phyloP scores from a whole-genome alignment of 2,797 vertebrate genomes.

The Aeoliscus strigatus region DNA sequence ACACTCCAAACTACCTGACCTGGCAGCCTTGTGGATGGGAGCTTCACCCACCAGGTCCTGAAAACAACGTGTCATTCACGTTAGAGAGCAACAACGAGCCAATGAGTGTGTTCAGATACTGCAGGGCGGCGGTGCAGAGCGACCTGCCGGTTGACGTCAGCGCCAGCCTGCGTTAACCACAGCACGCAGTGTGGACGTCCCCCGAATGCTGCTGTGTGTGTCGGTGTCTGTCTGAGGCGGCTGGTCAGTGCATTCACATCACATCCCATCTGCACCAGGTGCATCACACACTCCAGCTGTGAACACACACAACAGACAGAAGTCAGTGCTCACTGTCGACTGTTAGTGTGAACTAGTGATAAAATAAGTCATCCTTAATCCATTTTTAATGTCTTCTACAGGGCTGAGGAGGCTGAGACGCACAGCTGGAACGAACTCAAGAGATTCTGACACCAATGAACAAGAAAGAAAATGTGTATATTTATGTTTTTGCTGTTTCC shows the following conservation, averaged over 20 bases:
- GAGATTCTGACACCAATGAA: too few species aligned
- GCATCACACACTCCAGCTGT: constrained; percentile 91
- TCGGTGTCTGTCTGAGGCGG: constrained; percentile 89
- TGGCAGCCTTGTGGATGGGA: constrained; percentile 94
- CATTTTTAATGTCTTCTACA: too few species aligned
- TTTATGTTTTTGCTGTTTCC: too few species aligned
- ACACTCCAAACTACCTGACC: constrained; percentile 93
- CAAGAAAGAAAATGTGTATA: too few species aligned
- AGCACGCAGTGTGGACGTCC: constrained; percentile 89
- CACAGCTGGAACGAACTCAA: too few species aligned
- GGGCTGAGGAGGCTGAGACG: too few species aligned
- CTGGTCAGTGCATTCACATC: constrained; percentile 85
- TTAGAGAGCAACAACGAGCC: too few species aligned
- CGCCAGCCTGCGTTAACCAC: constrained; percentile 91
- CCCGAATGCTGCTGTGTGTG: constrained; percentile 91
- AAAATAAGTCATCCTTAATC: too few species aligned
- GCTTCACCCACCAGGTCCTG: constrained; percentile 96
- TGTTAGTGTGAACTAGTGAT: too few species aligned
- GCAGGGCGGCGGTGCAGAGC: constrained; percentile 3
- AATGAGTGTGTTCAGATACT: too few species aligned
- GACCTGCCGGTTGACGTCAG: constrained; percentile 92
- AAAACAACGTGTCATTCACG: constrained; percentile 34
- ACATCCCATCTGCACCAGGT: constrained; percentile 87
- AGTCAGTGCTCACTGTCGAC: too few species aligned
- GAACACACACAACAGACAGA: too few species aligned